A percentile compares a stretch with the other conserved stretches of the same genome.
Conservation (phyloP, 2,888 invertebrate species). For the Drosophila subsilvestris region DNA sequence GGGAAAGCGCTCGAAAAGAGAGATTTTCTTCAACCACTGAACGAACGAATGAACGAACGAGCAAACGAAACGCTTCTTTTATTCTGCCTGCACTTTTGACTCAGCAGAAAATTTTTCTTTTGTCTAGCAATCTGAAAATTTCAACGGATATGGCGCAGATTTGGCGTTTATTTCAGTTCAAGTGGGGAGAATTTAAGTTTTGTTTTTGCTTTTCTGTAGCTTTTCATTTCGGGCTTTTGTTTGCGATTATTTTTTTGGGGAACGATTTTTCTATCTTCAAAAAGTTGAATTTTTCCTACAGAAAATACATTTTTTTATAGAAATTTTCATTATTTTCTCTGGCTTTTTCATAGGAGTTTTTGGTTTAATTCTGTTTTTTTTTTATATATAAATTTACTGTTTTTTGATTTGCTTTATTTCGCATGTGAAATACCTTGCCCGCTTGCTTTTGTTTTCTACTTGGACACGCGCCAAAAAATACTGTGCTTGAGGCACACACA, state of each 20-base stretch:
- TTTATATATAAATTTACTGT: not conserved
- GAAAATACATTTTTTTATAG: too few relatives aligned
- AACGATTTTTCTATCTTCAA: not conserved
- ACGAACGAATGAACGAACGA: not conserved
- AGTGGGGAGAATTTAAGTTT: conserved; percentile 25
- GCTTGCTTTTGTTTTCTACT: conserved; percentile 29
- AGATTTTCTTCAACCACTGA: conserved; percentile 6
- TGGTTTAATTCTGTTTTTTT: conserved; percentile 4
- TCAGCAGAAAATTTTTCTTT: conserved; percentile 41
- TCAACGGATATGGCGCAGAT: conserved; percentile 68
- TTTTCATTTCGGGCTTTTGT: not conserved
- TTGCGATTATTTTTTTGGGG: not conserved
- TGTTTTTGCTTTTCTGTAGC: conserved; percentile 23
- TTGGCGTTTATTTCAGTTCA: conserved; percentile 48
- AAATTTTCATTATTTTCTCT: not conserved
- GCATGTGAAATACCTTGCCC: conserved; percentile 10
- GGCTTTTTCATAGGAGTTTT: too few relatives aligned
- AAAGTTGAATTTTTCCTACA: too few relatives aligned
- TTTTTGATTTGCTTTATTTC: conserved; percentile 17
- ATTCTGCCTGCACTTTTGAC: conserved; percentile 32
- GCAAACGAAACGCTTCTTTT: not conserved
- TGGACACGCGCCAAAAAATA: conserved; percentile 53
- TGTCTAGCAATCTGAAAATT: conserved; percentile 47
- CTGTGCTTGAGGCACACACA: conserved; percentile 37
- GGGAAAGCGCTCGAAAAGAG: conserved; percentile 31